Conservation (phyloP, 1,140 invertebrate species). For the Orchestia grillus region DNA sequence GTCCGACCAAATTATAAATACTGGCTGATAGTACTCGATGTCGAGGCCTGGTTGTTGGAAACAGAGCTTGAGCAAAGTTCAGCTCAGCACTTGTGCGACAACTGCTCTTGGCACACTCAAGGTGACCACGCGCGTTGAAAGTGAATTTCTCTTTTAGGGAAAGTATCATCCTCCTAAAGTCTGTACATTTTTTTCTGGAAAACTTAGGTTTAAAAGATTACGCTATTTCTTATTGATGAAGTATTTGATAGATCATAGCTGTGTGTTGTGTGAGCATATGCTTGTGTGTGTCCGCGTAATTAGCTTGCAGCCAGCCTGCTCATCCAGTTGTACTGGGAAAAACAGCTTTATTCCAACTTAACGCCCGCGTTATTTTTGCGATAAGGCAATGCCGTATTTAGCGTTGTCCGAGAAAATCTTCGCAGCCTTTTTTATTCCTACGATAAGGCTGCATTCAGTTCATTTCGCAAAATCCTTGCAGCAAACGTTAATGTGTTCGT, state of each 20-base stretch:
- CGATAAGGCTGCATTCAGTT: too few relatives aligned
- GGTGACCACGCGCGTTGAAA: background rate
- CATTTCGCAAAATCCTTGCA: too few relatives aligned
- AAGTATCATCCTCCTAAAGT: background rate
- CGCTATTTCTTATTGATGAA: background rate
- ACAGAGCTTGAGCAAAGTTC: too few relatives aligned
- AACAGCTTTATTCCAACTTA: background rate
- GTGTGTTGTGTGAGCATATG: background rate
- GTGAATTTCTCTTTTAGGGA: background rate
- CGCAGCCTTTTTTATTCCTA: too few relatives aligned
- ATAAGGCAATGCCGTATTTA: too few relatives aligned
- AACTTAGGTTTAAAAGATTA: background rate
- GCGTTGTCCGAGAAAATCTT: too few relatives aligned
- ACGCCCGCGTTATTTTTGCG: too few relatives aligned
- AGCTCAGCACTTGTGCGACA: too few relatives aligned
- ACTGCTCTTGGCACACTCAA: background rate
- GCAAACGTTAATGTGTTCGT: too few relatives aligned
- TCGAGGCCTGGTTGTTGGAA: too few relatives aligned
- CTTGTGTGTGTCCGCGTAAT: background rate
- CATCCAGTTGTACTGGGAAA: background rate
- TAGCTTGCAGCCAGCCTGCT: background rate
- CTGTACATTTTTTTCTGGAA: background rate
- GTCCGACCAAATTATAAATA: background rate
- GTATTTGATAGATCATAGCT: background rate
- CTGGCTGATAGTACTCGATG: background rate